These are phyloP conservation scores for Aphaenogaster ashmeadi DNA, from an alignment of 1,140 invertebrate species.

Conservation along the genomic window DNA sequence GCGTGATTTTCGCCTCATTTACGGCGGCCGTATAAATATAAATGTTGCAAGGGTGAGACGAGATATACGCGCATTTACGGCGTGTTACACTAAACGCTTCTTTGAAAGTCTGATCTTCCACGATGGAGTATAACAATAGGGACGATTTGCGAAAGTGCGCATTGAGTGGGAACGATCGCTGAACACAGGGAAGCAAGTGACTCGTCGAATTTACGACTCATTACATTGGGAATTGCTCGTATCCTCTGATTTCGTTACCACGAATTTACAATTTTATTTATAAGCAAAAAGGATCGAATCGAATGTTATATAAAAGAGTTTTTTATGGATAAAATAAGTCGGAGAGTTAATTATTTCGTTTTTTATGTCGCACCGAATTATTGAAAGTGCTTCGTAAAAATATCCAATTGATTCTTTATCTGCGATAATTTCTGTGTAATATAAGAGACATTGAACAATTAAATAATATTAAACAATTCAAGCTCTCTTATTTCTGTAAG, in stretches of 20 bases:
- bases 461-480: not conserved
- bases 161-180: constrained; percentile 46
- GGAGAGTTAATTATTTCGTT: not conserved
- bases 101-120: constrained; percentile 58
- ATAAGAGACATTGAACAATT: not conserved
- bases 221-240: constrained; percentile 49
- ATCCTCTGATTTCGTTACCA: constrained; percentile 22
- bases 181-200: constrained; percentile 23
- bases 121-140: constrained; percentile 47
- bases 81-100: constrained; percentile 60
- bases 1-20: constrained; percentile 80
- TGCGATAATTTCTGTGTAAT: not conserved
- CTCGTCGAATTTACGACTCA: constrained; percentile 57
- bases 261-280: constrained; percentile 17
- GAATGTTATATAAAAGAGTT: not conserved
- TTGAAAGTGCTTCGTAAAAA: not conserved
- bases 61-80: constrained; percentile 62
- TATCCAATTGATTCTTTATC: not conserved
- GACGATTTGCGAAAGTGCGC: constrained; percentile 53
- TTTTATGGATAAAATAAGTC: not conserved
- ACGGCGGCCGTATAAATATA: constrained; percentile 70
- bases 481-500: not conserved
- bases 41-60: constrained; percentile 52
- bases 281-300: not conserved
- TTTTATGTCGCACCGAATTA: not conserved